Base-by-base conservation (phyloP, 2,888 invertebrate species). In the Agriopis leucophaearia region DNA sequence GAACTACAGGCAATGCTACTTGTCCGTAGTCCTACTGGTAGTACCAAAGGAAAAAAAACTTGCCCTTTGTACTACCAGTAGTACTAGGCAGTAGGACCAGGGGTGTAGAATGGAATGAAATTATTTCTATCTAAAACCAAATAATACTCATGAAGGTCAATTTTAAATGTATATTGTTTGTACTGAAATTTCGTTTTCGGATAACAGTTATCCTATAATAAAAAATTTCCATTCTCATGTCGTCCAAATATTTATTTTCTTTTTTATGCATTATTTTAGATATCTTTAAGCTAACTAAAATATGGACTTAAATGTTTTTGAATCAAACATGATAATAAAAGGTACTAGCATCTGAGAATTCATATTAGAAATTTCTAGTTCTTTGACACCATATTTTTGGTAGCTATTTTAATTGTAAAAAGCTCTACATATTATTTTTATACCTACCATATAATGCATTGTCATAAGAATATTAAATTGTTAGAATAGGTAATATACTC, bases 381-480 rank as follows among this genome's bases (percentile, higher is more conserved):
- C 16, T 16, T 47, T 16, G 10, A 18, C 4, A 9, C 16, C 47
- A 47, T 16, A 44, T 47, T 47, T 47, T 47, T 47, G 47, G 16
- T 47, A 47, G 9, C 16, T 47, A 47, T 47, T 47, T 47, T 16
- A 47, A 16, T 16, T 47, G 8, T 47, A 47, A 0, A n/a, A 5
- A 16, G 8, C 9, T 47, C 0, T 47, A 16, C 13, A 27, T 27
- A 27, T 47, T 40, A 54, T 40, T 40, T 54, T 54, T 38, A 54
- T 54, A 54, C 54, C 12, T 54, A 54, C 16, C 15, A 40, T 54
- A 54, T 50, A 12, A 54, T 10, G 40, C 54, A 16, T 40, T 54
- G 16, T 40, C 16, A 15, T 40, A 9, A 38, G 15, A 54, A 36
- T n/a, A 40, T 18, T 16, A 35, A 48, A 51, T 51, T 35, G 12